Conservation (phyloP, 2,113 vertebrate genomes). For the Etheostoma cragini region DNA sequence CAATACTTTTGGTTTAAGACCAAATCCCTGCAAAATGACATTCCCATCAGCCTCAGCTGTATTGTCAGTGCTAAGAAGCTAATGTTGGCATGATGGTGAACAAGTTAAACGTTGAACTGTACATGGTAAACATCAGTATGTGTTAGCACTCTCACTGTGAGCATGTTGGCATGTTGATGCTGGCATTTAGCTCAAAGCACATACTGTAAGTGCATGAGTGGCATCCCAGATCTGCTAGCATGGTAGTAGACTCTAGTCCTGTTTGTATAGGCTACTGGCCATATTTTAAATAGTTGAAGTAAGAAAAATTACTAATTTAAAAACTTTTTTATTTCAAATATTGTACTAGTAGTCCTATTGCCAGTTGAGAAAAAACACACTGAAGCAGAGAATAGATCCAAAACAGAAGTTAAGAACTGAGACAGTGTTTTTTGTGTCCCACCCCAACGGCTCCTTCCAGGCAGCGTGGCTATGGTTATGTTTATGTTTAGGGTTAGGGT, state of each 20-base stretch:
- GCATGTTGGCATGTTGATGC: not conserved
- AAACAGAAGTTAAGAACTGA: too few species aligned
- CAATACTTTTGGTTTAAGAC: not conserved
- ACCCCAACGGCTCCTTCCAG: too few species aligned
- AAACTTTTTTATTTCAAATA: not conserved
- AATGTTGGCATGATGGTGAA: not conserved
- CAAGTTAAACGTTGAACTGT: too few species aligned
- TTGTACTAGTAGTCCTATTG: not conserved
- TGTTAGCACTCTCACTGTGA: not conserved
- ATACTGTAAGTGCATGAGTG: too few species aligned
- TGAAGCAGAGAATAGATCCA: too few species aligned
- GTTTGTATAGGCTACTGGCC: too few species aligned
- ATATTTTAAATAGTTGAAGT: not conserved
- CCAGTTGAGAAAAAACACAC: not conserved
- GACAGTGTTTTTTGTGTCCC: too few species aligned
- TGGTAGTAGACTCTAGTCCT: not conserved
- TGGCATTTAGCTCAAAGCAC: not conserved
- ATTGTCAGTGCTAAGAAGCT: constrained; percentile 1
- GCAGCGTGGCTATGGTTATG: too few species aligned
- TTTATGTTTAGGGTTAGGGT: too few species aligned
- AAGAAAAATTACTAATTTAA: not conserved
- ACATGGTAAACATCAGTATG: not conserved
- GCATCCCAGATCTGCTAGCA: not conserved
- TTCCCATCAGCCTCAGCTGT: not conserved
- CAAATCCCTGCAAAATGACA: not conserved